phyloP scores from a whole-genome alignment of 2,888 invertebrate species.

The Chromoteleia sp. region DNA sequence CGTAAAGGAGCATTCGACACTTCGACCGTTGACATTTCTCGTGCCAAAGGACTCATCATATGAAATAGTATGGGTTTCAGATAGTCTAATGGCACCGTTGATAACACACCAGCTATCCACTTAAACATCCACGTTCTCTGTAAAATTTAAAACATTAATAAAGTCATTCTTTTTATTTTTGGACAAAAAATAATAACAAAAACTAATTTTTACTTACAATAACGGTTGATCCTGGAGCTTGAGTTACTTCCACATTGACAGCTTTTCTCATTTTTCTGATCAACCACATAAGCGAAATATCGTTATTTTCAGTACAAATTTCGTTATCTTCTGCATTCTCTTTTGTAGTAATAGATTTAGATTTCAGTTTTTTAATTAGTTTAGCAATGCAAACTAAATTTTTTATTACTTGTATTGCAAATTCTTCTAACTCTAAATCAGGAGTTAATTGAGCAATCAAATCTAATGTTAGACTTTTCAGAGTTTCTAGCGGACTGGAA shows the following conservation, averaged over 20 bases:
- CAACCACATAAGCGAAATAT: constrained; percentile 90
- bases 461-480: constrained; percentile 90
- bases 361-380: constrained; percentile 87
- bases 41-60: constrained; percentile 90
- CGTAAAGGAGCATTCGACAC: constrained; percentile 88
- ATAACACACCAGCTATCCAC: constrained; percentile 92
- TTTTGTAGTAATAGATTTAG: constrained; percentile 72
- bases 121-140: constrained; percentile 93
- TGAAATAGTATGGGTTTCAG: constrained; percentile 87
- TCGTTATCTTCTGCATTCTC: constrained; percentile 52
- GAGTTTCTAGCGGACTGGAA: constrained; percentile 86
- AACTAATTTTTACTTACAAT: constrained; percentile 88
- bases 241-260: constrained; percentile 92
- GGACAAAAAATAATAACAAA: background rate
- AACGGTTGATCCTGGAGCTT: constrained; percentile 88
- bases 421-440: constrained; percentile 88
- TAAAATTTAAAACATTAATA: constrained; percentile 73
- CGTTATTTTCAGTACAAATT: constrained; percentile 81
- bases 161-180: constrained; percentile 4
- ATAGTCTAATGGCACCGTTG: constrained; percentile 87
- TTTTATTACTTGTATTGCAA: constrained; percentile 91
- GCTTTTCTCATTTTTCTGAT: constrained; percentile 90
- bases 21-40: constrained; percentile 91
- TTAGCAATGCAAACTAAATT: constrained; percentile 90
- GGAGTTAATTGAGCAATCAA: constrained; percentile 91